phyloP scores from a whole-genome alignment of 2,113 vertebrate species.

The Epinephelus cyanopodus region DNA sequence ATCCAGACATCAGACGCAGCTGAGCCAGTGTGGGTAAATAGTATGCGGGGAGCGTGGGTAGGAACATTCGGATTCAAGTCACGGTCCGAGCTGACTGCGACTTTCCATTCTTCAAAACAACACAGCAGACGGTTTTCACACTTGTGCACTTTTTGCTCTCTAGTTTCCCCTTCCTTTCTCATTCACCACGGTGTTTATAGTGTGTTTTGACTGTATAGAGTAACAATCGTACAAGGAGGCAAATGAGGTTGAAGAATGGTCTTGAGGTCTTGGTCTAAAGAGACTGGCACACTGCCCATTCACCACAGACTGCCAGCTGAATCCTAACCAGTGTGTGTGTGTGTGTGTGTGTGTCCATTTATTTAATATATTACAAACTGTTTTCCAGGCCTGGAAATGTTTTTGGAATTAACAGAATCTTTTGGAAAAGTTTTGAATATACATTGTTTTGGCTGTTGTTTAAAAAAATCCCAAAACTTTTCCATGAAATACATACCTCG shows the following conservation, averaged over 20 bases:
- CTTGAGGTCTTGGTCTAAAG: too few relatives aligned
- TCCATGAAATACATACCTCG: too few relatives aligned
- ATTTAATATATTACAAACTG: too few relatives aligned
- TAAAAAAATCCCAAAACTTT: too few relatives aligned
- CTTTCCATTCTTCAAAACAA: conserved; percentile 59
- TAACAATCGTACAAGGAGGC: conserved; percentile 1
- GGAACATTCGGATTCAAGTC: conserved; percentile 73
- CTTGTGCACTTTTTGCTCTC: conserved; percentile 11
- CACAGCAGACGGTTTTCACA: conserved; percentile 12
- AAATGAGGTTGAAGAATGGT: conserved; percentile 6
- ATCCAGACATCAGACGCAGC: conserved; percentile 7
- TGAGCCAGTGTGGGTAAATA: conserved; percentile 55
- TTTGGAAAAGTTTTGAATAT: too few relatives aligned
- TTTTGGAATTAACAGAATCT: too few relatives aligned
- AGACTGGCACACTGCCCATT: conserved; percentile 48
- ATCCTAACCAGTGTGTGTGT: conserved; percentile 41
- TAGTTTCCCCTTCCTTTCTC: conserved; percentile 1
- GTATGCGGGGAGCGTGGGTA: conserved; percentile 64
- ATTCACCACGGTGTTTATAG: conserved; percentile 11
- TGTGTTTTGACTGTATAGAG: conserved; percentile 12
- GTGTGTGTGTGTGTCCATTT: conserved; percentile 2
- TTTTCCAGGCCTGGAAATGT: too few relatives aligned
- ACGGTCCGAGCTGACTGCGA: conserved; percentile 46
- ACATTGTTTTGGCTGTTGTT: too few relatives aligned
- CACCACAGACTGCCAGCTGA: conserved; percentile 41